Base-by-base conservation (phyloP, 2,113 vertebrate genomes). In the Hyaena hyaena region DNA sequence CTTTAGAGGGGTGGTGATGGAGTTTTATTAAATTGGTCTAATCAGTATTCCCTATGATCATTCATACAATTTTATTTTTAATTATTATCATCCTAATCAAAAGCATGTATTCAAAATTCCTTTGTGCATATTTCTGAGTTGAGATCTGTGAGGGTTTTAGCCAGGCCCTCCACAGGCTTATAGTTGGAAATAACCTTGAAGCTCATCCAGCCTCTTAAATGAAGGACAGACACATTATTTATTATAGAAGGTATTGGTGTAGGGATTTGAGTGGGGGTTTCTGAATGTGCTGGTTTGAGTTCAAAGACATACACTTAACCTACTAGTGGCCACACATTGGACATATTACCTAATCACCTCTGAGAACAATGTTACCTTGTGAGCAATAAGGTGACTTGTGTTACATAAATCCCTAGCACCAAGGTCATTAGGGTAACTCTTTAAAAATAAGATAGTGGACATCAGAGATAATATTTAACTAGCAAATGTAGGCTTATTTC, bases 1-100 rank as follows among this genome's bases (percentile, higher is more conserved):
- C 95, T 98, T 97, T 95, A 97, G 97, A 91, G 74, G 63, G 87
- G 74, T 96, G 81, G 79, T 94, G 94, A 95, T 97, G 82, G 93
- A 80, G 81, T 91, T 98, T 97, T 95, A 95, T 98, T 95, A 97
- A 96, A 95, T 96, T 97, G 97, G 28, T 88, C 86, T 97, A 97
- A 96, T 98, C 95, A 95, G 94, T 84, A 93, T 97, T 97, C 74
- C 73, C 85, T 95, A 45, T 83, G 90, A 97, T 81, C 90, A 91
- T 95, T 91, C 66, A 66, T 80, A 97, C 45, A 86, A 93, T 98
- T 97, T 95, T 61, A 93, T 97, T 98, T 97, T 98, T 96, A 98
- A 96, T 97, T 96, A 96, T 97, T 96, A 63, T 93, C 85, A 84
- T 88, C 79, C 63, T 96, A 91, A 81, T 95, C 88, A 95, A 96